phyloP scores from a whole-genome alignment of 2,113 vertebrate species.

The Panthera leo region DNA sequence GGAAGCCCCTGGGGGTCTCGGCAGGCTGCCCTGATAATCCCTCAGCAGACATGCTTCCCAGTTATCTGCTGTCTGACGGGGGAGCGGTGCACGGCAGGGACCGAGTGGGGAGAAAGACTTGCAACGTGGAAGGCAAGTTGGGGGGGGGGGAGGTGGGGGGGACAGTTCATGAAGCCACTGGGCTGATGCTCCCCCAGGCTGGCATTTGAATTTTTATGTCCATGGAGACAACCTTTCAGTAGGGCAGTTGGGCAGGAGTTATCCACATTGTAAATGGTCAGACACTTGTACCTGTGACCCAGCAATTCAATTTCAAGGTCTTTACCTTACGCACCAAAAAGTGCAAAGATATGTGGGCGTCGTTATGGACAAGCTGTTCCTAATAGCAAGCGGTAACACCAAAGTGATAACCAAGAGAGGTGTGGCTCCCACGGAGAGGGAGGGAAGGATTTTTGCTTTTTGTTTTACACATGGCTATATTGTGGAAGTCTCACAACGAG shows the following conservation, averaged over 20 bases:
- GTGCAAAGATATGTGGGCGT: not conserved
- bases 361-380: not conserved
- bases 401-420: not conserved
- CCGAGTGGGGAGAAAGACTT: not conserved
- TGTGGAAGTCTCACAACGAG: not conserved
- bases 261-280: not conserved
- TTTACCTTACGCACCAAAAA: not conserved
- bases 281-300: not conserved
- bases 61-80: not conserved
- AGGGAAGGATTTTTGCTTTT: not conserved
- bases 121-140: not conserved
- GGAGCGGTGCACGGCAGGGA: not conserved
- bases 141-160: too few species aligned
- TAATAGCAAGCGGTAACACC: not conserved
- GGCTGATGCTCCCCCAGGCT: not conserved
- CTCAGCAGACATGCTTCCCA: not conserved
- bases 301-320: not conserved
- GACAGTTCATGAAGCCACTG: not conserved
- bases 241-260: not conserved
- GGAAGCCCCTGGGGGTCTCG: not conserved
- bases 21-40: not conserved
- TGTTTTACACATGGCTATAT: not conserved
- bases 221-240: not conserved
- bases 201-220: not conserved
- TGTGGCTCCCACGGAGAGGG: not conserved